Base-by-base conservation (phyloP, 2,113 vertebrate species). In the Elanoides forficatus region DNA sequence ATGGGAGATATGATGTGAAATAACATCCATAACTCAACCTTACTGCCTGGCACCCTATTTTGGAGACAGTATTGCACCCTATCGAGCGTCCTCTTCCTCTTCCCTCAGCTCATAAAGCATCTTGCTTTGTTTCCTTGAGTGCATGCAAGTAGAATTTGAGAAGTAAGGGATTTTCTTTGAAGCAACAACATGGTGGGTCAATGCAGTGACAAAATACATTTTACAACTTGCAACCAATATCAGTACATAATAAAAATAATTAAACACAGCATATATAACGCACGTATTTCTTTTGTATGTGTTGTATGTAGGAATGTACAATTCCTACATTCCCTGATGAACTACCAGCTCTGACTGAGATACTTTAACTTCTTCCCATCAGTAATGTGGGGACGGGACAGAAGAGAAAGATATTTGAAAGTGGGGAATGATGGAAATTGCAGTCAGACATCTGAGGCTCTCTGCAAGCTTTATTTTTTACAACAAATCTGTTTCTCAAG, bases 111-210 rank as follows among this genome's bases (percentile, higher is more conserved):
- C 97, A 98, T 95, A 92, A 82, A 53, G 91, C 78, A 88, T 97
- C 98, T 87, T 96, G 97, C 42, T 95, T 95, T 91, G 97, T 85
- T 88, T 98, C 98, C 98, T 98, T 97, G 74, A 94, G 93, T 84
- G 97, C 95, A 97, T 97, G 96, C 89, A 97, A 97, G 87, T 73
- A 96, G 93, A 95, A 87, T 79, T 95, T 19, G 42, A 97, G 86
- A 96, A 95, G 52, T 95, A 43, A 94, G 66, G n/a, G 20, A 52
- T 65, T 92, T 90, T 83, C 62, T 68, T 85, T 55, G 58, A 76
- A 86, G 45, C 20, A 91, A 81, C 30, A 63, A 60, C 26, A 82
- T 30, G 47, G 53, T 42, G 53, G 30, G 26, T 45, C 70, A 86
- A 74, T 47, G 70, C 75, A 93, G 21, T 76, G 30, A 94, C 38